These are phyloP conservation scores for Eurystomus glaucurus DNA, from an alignment of 2,797 vertebrate genomes.

Conservation along the genomic window DNA sequence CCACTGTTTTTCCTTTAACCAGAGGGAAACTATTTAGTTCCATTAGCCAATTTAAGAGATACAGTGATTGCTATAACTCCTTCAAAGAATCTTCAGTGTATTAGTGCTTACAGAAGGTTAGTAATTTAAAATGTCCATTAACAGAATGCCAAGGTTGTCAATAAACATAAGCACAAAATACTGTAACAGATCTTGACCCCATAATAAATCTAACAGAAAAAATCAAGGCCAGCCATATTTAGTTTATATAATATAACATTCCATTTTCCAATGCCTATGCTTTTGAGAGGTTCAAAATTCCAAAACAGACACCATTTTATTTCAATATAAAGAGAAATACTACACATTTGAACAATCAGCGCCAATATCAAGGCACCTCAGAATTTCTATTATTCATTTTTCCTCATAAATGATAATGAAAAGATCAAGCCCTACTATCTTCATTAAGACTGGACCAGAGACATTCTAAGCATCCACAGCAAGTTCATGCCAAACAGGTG, in stretches of 20 bases:
- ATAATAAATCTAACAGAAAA: background rate
- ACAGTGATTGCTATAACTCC: background rate
- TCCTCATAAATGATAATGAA: background rate
- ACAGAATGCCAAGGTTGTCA: background rate
- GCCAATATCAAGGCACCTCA: background rate
- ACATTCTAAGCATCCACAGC: background rate
- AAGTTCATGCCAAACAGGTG: background rate
- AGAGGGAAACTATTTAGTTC: background rate
- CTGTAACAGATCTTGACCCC: background rate
- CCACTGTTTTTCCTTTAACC: background rate
- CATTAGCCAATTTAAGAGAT: slow-evolving; percentile 43
- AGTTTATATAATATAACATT: background rate
- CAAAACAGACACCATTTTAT: background rate
- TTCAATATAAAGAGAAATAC: background rate
- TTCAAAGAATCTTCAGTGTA: slow-evolving; percentile 3
- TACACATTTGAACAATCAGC: background rate
- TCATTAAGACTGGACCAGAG: background rate
- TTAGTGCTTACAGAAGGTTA: slow-evolving; percentile 30
- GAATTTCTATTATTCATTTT: background rate
- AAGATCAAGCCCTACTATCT: background rate
- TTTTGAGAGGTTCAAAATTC: background rate
- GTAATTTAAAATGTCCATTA: slow-evolving; percentile 37
- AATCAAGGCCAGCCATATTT: background rate
- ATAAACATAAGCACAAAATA: background rate
- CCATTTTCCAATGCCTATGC: background rate